phyloP scores from a whole-genome alignment of 1,140 invertebrate species.

The Anastatus disparis region DNA sequence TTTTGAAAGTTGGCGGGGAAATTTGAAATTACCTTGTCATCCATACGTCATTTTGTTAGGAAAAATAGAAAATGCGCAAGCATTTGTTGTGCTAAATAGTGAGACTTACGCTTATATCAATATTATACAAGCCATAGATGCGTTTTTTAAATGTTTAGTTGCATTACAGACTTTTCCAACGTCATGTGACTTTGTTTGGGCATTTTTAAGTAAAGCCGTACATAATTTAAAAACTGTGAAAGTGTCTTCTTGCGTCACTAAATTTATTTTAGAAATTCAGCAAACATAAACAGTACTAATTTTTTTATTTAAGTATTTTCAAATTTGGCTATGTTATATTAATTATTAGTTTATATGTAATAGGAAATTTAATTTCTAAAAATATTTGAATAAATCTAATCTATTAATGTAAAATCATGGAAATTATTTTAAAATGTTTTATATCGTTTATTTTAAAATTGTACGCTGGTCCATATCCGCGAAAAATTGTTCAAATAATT shows the following conservation, averaged over 20 bases:
- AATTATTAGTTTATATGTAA: background rate
- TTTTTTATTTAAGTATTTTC: background rate
- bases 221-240: background rate
- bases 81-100: constrained; percentile 10
- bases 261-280: background rate
- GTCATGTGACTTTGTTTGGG: constrained; percentile 8
- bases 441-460: too few species aligned
- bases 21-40: background rate
- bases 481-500: background rate
- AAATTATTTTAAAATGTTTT: background rate
- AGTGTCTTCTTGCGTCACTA: background rate
- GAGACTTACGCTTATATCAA: constrained; percentile 4
- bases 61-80: background rate
- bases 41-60: constrained; percentile 16
- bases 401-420: background rate
- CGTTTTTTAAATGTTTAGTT: constrained; percentile 22
- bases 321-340: too few species aligned
- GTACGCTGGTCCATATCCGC: too few species aligned
- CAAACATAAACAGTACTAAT: background rate
- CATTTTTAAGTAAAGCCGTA: background rate
- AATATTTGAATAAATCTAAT: too few species aligned
- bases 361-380: too few species aligned
- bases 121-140: constrained; percentile 11
- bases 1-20: background rate
- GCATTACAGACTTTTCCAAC: constrained; percentile 22